Evolutionary conservation across 2,113 vertebrate species (phyloP).

Genomic region (Pseudorhombus dupliciocellatus): DNA sequence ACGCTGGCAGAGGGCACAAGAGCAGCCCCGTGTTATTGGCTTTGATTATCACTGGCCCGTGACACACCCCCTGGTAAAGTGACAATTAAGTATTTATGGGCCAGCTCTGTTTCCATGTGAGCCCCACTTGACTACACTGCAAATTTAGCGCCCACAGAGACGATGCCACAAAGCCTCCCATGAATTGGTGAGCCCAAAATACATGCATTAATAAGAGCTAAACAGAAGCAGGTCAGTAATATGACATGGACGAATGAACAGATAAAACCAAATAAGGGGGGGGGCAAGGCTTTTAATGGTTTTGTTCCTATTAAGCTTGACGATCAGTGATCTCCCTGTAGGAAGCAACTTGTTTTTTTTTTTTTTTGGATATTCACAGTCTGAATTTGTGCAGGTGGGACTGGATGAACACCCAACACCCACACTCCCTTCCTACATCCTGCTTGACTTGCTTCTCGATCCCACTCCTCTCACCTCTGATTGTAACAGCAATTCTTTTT

Average conservation of each 20-base stretch:
- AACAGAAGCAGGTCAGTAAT: neutral
- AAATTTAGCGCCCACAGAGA: neutral
- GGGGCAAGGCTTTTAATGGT: neutral
- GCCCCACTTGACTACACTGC: neutral
- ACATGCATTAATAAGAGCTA: neutral
- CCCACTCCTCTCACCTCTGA: neutral
- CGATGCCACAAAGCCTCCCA: neutral
- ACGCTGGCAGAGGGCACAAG: neutral
- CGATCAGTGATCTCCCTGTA: neutral
- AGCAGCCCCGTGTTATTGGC: neutral
- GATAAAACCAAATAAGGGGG: neutral
- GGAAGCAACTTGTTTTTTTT: neutral
- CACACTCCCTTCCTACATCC: too few relatives aligned
- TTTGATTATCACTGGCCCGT: neutral
- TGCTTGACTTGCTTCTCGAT: neutral
- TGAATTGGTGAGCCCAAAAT: neutral
- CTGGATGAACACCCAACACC: neutral
- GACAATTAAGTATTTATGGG: constrained; percentile 3
- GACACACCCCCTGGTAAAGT: neutral
- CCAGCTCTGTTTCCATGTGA: neutral
- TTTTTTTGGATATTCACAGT: neutral
- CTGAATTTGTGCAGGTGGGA: neutral
- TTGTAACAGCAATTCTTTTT: neutral
- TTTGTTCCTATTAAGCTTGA: neutral
- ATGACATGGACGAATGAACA: neutral